These are phyloP conservation scores for Aphidius colemani DNA, from an alignment of 2,888 invertebrate species.

Conservation along the genomic window DNA sequence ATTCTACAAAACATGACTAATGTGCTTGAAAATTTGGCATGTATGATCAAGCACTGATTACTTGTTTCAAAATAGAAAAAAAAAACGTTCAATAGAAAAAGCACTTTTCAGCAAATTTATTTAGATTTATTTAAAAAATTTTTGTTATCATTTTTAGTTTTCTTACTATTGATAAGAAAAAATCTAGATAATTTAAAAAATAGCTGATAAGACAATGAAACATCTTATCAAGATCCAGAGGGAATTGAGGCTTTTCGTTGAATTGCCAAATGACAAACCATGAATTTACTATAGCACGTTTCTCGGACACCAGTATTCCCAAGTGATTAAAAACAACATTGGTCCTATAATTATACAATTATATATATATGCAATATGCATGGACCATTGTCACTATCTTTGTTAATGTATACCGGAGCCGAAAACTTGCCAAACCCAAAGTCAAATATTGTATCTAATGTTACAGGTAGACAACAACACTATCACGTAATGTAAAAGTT, in stretches of 20 bases:
- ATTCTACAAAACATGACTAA: not conserved
- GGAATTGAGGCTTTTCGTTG: constrained; percentile 1
- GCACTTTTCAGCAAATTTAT: too few relatives aligned
- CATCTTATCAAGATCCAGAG: constrained; percentile 46
- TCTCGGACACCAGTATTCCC: constrained; percentile 44
- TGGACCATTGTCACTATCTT: constrained; percentile 56
- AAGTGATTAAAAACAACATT: constrained; percentile 53
- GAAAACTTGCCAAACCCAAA: constrained; percentile 35
- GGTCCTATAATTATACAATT: constrained; percentile 57
- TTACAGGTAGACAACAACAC: not conserved
- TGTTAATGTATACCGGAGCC: constrained; percentile 55
- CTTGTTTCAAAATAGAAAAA: too few relatives aligned
- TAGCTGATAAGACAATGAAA: constrained; percentile 18
- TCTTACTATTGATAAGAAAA: too few relatives aligned
- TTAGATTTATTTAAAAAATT: too few relatives aligned
- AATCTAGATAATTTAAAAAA: too few relatives aligned
- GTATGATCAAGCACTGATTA: not conserved
- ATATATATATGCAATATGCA: constrained; percentile 44
- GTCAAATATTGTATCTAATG: constrained; percentile 9
- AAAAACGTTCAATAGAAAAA: too few relatives aligned
- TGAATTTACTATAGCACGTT: constrained; percentile 9
- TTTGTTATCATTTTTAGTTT: too few relatives aligned
- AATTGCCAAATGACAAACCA: too few relatives aligned
- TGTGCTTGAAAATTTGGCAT: constrained; percentile 3
- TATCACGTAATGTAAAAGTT: too few relatives aligned